Base-by-base conservation (phyloP, 2,113 vertebrate species). In the Tetraodon nigroviridis region DNA sequence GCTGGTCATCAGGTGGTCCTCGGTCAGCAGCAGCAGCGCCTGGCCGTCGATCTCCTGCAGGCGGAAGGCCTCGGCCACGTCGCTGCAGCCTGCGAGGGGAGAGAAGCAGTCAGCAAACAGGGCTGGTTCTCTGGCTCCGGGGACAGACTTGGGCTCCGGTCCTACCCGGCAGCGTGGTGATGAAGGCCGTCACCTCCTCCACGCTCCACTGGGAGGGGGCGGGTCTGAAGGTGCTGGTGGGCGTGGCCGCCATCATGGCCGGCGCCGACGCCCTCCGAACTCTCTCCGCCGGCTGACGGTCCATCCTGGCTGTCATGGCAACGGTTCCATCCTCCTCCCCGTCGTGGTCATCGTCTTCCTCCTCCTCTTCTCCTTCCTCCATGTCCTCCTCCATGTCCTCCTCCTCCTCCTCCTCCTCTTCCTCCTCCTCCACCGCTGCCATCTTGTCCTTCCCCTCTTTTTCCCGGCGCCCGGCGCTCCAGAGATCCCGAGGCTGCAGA, bases 1-100 rank as follows among this genome's bases (percentile, higher is more conserved):
- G 86, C 95, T 94, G 84, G 93, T 95, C 96, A 99, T 97, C 59
- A 99, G 92, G 67, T 99, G 97, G 84, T 99, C 96, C 84, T 99
- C 97, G 47, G 98, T 99, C 64, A 99, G 87, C 61, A 99, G 90
- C 60, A 99, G 94, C 81, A 99, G 91, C 58, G 97, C 97, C 78
- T 99, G 97, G 55, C 97, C 97, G 79, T 99, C 97, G 51, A 99
- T 99, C 89, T 99, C 97, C 87, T 99, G 97, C 77, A 92, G 88
- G 83, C 96, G 90, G 84, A 99, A 99, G 17, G 96, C 93, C 84
- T 98, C 94, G 0, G 95, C 95, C 18, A 99, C 94, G 74, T 98
- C 96, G 37, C 93, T 89, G 83, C 97, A 98, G 80, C 97, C 97
- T 99, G 58, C 10, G 52, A 51, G 19, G 6, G 21, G 21, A 8